Percentiles rank a stretch among this genome's conserved stretches.
These are phyloP conservation scores for Sebastolobus alascanus DNA, from an alignment of 2,797 vertebrate genomes.

Conservation along the genomic window DNA sequence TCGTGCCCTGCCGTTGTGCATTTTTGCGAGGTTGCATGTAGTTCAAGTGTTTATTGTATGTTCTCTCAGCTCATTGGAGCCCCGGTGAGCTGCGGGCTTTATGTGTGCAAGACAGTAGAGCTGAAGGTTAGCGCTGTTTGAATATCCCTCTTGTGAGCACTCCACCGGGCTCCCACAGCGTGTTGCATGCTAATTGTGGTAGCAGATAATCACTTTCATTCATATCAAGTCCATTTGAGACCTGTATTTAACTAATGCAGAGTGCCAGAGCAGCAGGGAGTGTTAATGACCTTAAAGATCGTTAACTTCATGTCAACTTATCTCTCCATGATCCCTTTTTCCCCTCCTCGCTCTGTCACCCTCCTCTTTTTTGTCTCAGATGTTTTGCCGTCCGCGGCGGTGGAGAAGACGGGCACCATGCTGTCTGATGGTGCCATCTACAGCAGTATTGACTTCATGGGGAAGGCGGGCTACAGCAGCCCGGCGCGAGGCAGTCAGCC, in stretches of 20 bases:
- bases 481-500: slow-evolving; percentile 92
- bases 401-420: slow-evolving; percentile 97
- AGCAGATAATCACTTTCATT: slow-evolving; percentile 86
- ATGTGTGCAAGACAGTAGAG: slow-evolving; percentile 52
- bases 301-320: slow-evolving; percentile 75
- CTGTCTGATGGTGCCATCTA: slow-evolving; percentile 99
- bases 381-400: slow-evolving; percentile 91
- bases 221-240: slow-evolving; percentile 81
- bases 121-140: slow-evolving; percentile 81
- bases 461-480: slow-evolving; percentile 95
- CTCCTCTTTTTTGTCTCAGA: slow-evolving; percentile 79
- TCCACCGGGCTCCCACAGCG: slow-evolving; percentile 67
- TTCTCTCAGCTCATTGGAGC: slow-evolving; percentile 45
- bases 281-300: slow-evolving; percentile 86
- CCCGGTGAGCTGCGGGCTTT: slow-evolving; percentile 54
- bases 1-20: slow-evolving; percentile 27
- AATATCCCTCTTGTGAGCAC: slow-evolving; percentile 70
- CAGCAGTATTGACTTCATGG: slow-evolving; percentile 98
- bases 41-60: slow-evolving; percentile 38
- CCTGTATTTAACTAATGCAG: slow-evolving; percentile 72
- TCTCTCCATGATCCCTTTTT: slow-evolving; percentile 63
- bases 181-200: slow-evolving; percentile 81
- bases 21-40: slow-evolving; percentile 27
- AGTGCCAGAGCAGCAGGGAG: slow-evolving; percentile 78
- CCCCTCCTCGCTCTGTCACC: slow-evolving; percentile 31